These are phyloP conservation scores for Rhagonycha fulva DNA, from an alignment of 2,888 invertebrate species.

Conservation along the genomic window DNA sequence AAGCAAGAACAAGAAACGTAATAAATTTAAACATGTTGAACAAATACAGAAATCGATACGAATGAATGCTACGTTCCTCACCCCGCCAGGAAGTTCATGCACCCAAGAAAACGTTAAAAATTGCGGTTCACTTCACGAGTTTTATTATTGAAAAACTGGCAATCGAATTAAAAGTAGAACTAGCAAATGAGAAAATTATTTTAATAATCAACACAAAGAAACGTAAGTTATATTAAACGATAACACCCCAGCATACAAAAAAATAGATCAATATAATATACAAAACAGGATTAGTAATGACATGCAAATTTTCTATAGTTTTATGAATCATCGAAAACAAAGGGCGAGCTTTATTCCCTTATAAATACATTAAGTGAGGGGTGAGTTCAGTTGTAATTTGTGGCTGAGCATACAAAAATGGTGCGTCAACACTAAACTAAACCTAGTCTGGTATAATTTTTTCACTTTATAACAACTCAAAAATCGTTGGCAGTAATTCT, in stretches of 20 bases:
- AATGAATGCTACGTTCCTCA: constrained; percentile 41
- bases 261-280: background rate
- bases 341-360: constrained; percentile 12
- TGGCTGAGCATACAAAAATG: background rate
- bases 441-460: background rate
- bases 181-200: background rate
- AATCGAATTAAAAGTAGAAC: background rate
- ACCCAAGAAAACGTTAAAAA: constrained; percentile 24
- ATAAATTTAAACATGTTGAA: constrained; percentile 46
- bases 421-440: background rate
- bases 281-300: background rate
- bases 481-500: background rate
- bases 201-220: background rate
- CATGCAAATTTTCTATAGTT: constrained; percentile 9
- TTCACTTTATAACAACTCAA: background rate
- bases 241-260: background rate
- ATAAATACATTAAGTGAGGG: constrained; percentile 12
- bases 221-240: background rate
- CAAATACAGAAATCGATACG: constrained; percentile 49
- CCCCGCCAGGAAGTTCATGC: constrained; percentile 11
- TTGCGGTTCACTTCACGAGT: background rate
- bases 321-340: constrained; percentile 15
- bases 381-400: constrained; percentile 9
- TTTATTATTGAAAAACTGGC: background rate
- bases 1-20: constrained; percentile 41